Conservation (phyloP, 2,113 vertebrate genomes). For the Columbina picui region DNA sequence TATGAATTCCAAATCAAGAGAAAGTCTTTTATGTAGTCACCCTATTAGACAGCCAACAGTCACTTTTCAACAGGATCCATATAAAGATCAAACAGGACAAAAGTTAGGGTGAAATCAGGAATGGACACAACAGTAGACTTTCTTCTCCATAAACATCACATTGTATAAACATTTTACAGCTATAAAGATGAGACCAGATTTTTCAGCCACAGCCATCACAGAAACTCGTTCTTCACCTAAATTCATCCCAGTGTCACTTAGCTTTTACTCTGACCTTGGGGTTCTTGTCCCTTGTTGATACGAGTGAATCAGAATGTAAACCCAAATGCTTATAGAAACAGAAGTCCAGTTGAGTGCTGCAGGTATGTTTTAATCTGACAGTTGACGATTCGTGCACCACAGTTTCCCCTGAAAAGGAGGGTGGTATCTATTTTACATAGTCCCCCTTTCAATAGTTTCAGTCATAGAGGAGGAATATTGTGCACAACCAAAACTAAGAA, state of each 20-base stretch:
- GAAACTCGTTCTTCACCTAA: background rate
- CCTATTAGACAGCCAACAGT: background rate
- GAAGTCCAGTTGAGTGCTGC: background rate
- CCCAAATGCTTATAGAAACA: background rate
- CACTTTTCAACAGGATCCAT: background rate
- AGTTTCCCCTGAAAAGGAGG: background rate
- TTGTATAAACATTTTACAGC: background rate
- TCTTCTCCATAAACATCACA: background rate
- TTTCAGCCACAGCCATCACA: background rate
- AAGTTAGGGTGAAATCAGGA: background rate
- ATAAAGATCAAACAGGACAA: background rate
- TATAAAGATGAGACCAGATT: background rate
- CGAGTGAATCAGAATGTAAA: background rate
- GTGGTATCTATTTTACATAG: background rate
- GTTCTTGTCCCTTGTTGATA: background rate
- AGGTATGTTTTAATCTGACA: background rate
- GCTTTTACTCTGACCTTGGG: background rate
- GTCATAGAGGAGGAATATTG: background rate
- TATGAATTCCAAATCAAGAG: background rate
- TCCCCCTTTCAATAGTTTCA: background rate
- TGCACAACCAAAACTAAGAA: background rate
- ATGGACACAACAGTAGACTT: background rate
- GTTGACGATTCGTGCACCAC: background rate
- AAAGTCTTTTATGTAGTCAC: background rate
- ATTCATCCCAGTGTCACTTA: background rate